Conservation (phyloP, 2,113 vertebrate species). For the Columba janthina region DNA sequence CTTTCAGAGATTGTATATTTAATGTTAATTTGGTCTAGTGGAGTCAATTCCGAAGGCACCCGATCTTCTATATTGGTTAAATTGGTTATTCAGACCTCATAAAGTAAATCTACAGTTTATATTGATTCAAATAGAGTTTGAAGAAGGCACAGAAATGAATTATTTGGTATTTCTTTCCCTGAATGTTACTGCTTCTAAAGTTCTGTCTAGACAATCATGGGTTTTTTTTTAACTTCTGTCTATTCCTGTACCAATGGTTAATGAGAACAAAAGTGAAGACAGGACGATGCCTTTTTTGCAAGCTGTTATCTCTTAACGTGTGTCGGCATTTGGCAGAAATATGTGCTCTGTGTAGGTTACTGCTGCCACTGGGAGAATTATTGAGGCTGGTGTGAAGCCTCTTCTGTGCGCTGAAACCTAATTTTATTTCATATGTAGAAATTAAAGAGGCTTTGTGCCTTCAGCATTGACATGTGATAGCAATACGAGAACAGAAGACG, state of each 20-base stretch:
- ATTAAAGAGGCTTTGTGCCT: neutral
- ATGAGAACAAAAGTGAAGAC: neutral
- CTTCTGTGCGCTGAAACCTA: neutral
- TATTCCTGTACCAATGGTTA: neutral
- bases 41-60: neutral
- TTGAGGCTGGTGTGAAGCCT: neutral
- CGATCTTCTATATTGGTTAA: neutral
- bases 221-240: neutral
- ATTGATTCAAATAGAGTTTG: neutral
- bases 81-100: neutral
- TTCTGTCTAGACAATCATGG: neutral
- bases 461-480: neutral
- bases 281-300: neutral
- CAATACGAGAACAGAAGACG: neutral
- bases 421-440: neutral
- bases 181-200: neutral
- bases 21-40: neutral
- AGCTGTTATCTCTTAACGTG: neutral
- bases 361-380: neutral
- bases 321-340: neutral
- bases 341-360: neutral
- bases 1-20: neutral
- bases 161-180: neutral
- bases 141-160: neutral
- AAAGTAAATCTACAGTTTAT: neutral